Percentiles rank a stretch among this genome's conserved stretches.
Conservation (phyloP, 2,797 vertebrate species). For the Rhabdophis nuchalis region DNA sequence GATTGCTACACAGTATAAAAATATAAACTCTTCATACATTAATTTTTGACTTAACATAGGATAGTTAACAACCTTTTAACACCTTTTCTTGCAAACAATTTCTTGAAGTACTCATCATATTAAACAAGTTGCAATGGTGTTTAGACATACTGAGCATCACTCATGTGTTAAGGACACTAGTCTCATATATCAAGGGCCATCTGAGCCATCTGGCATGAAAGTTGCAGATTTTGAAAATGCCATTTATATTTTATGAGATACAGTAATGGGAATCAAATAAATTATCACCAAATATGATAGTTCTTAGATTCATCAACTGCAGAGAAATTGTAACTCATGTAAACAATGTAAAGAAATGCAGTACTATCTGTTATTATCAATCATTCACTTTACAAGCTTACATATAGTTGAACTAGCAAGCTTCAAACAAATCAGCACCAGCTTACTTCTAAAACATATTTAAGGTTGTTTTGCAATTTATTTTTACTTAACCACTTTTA, state of each 20-base stretch:
- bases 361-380: not conserved
- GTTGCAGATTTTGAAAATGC: not conserved
- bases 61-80: not conserved
- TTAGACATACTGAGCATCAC: not conserved
- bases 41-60: not conserved
- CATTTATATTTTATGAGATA: not conserved
- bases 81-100: not conserved
- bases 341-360: not conserved
- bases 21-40: not conserved
- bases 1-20: not conserved
- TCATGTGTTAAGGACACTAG: not conserved
- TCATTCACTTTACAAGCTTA: not conserved
- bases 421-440: not conserved
- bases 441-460: not conserved
- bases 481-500: not conserved
- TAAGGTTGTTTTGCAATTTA: not conserved
- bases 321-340: not conserved
- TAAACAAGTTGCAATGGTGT: not conserved
- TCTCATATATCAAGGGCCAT: not conserved
- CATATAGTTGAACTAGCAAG: not conserved
- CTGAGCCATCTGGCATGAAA: not conserved
- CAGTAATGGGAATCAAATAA: not conserved
- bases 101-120: not conserved
- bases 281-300: not conserved
- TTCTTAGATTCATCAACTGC: not conserved